These are phyloP conservation scores for Sesia apiformis DNA, from an alignment of 2,888 invertebrate genomes.

Conservation along the genomic window DNA sequence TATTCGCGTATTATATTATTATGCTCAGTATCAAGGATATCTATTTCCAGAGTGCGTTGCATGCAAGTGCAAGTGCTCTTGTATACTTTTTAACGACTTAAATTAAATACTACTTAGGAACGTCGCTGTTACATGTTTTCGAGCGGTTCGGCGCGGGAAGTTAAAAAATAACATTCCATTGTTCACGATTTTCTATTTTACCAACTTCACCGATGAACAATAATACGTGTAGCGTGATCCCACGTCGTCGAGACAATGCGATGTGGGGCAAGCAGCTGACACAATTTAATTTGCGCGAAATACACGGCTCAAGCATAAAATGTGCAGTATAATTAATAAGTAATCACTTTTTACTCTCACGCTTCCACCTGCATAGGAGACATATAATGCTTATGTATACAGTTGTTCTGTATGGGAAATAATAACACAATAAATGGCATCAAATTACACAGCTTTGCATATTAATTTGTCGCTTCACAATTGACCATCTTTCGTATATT, in stretches of 20 bases:
- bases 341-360: constrained; percentile 42
- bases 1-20: no score
- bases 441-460: no score
- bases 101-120: not conserved
- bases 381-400: not conserved
- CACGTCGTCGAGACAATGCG: constrained; percentile 58
- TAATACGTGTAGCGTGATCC: constrained; percentile 50
- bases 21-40: not conserved
- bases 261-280: constrained; percentile 70
- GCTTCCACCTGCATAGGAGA: constrained; percentile 35
- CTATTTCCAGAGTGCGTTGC: not conserved
- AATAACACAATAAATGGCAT: not conserved
- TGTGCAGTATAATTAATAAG: constrained; percentile 17
- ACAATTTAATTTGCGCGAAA: constrained; percentile 66
- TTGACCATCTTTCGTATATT: no score
- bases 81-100: not conserved
- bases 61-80: no score
- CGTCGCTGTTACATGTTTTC: constrained; percentile 1
- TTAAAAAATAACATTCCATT: constrained; percentile 47
- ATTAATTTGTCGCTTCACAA: no score
- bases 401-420: not conserved
- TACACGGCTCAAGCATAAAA: constrained; percentile 28
- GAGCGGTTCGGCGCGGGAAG: constrained; percentile 30
- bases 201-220: constrained; percentile 52
- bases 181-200: constrained; percentile 64